Percentiles rank a stretch among this genome's conserved stretches.
Evolutionary conservation across 2,113 vertebrate species (phyloP).

Genomic region (Trogon melanurus): DNA sequence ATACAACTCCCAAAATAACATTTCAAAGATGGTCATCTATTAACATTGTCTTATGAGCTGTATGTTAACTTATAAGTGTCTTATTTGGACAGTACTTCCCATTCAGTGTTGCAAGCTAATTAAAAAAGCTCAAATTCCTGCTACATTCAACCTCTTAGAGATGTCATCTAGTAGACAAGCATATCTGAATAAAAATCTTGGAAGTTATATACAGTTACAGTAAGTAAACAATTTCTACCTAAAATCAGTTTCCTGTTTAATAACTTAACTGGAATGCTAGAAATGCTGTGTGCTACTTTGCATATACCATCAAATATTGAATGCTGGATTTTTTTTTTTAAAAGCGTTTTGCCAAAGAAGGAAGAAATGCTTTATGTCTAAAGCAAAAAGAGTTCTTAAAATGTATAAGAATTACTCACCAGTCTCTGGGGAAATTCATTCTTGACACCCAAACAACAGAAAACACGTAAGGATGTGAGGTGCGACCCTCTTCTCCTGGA

Average conservation of each 20-base stretch:
- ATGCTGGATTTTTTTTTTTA: neutral
- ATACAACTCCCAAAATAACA: neutral
- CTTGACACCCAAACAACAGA: neutral
- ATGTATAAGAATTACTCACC: conserved; percentile 70
- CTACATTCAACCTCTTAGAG: neutral
- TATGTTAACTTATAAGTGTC: neutral
- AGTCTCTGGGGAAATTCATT: conserved; percentile 29
- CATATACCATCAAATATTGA: neutral
- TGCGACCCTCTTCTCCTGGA: conserved; percentile 31
- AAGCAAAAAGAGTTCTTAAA: conserved; percentile 3
- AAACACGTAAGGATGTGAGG: neutral
- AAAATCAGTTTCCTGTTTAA: neutral
- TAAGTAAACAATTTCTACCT: neutral
- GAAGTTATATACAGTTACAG: neutral
- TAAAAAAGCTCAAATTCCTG: neutral
- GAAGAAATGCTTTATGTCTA: neutral
- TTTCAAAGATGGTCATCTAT: neutral
- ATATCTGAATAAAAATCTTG: neutral
- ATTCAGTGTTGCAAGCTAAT: neutral
- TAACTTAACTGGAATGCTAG: neutral
- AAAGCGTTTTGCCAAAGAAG: neutral
- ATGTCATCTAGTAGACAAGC: neutral
- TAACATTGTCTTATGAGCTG: neutral
- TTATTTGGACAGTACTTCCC: neutral
- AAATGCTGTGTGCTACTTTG: neutral